Conservation (phyloP, 2,113 vertebrate species). For the Poicephalus gulielmi region DNA sequence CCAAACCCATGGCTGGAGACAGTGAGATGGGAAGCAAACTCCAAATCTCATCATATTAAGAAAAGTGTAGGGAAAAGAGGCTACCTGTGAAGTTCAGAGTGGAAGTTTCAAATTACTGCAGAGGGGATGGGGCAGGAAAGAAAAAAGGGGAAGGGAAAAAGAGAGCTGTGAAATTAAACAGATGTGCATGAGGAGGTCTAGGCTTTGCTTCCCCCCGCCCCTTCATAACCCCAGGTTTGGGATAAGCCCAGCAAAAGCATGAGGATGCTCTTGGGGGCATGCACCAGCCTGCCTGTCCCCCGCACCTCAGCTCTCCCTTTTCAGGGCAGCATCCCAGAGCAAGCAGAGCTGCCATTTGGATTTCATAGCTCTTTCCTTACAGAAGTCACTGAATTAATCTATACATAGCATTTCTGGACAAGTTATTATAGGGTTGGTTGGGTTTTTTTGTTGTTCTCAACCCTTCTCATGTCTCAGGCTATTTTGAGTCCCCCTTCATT, state of each 20-base stretch:
- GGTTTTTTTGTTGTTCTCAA: background rate
- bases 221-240: background rate
- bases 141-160: background rate
- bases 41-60: background rate
- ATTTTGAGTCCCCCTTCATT: slow-evolving; percentile 18
- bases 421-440: slow-evolving; percentile 19
- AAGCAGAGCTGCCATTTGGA: background rate
- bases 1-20: background rate
- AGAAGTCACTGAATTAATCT: background rate
- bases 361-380: background rate
- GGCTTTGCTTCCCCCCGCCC: background rate
- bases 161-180: background rate
- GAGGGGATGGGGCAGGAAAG: background rate
- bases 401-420: slow-evolving; percentile 34
- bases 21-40: background rate
- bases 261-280: background rate
- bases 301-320: background rate
- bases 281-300: background rate
- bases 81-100: background rate
- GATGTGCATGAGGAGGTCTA: background rate
- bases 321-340: background rate
- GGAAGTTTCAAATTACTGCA: background rate
- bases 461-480: slow-evolving; percentile 34
- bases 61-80: background rate
- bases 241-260: background rate